Evolutionary conservation across 92 coral and sea anemone species (phyloP).

Genomic region (Micromussa lordhowensis): DNA sequence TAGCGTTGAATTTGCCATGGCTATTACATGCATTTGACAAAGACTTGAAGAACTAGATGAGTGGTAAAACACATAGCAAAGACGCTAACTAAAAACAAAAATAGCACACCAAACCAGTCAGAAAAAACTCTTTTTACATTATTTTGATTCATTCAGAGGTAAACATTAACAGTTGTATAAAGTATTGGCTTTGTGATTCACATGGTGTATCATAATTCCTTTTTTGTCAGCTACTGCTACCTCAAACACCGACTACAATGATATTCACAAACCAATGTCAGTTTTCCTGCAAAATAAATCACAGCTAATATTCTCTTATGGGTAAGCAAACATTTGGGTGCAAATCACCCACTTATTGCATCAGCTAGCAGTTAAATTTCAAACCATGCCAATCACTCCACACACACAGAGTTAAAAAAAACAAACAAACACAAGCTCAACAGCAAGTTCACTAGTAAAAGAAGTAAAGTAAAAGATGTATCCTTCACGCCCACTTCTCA

Average conservation of each 20-base stretch:
- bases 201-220: not conserved
- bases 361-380: not conserved
- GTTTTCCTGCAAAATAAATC: slow-evolving; percentile 34
- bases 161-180: not conserved
- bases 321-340: slow-evolving; percentile 3
- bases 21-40: too few relatives aligned
- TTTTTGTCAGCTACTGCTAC: slow-evolving; percentile 1
- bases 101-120: too few relatives aligned
- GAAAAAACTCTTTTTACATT: too few relatives aligned
- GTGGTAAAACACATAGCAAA: too few relatives aligned
- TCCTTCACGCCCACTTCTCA: not conserved
- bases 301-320: slow-evolving; percentile 12
- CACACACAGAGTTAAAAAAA: not conserved
- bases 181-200: not conserved
- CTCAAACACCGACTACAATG: slow-evolving; percentile 12
- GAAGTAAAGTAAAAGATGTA: too few relatives aligned
- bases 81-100: too few relatives aligned
- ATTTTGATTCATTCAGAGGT: not conserved
- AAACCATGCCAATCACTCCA: not conserved
- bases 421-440: not conserved
- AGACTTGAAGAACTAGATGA: too few relatives aligned
- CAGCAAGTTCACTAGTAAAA: not conserved
- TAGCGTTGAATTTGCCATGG: too few relatives aligned
- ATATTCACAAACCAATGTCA: slow-evolving; percentile 2
- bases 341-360: not conserved